Percentiles rank a stretch among this genome's conserved stretches.
phyloP scores from a whole-genome alignment of 2,888 invertebrate genomes.

The Drepana falcataria region DNA sequence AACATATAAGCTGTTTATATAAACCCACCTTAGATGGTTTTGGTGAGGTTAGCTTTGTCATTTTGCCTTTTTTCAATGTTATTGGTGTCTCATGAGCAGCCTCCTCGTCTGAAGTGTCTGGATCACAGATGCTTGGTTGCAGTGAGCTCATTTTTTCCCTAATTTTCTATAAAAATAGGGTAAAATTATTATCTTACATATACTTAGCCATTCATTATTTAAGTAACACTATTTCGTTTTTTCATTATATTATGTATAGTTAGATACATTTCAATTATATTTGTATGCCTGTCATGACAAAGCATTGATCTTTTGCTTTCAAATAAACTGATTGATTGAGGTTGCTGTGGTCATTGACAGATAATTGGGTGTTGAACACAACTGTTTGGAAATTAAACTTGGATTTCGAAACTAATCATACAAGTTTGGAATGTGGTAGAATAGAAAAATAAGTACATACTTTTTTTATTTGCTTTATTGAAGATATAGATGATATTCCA shows the following conservation, averaged over 20 bases:
- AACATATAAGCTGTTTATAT: background rate
- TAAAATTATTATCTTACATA: too few species aligned
- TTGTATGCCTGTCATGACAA: too few species aligned
- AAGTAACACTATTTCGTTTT: too few species aligned
- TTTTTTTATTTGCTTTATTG: constrained; percentile 50
- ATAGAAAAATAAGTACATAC: constrained; percentile 22
- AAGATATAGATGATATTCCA: constrained; percentile 32
- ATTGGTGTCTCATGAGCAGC: constrained; percentile 14
- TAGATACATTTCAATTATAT: too few species aligned
- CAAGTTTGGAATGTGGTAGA: background rate
- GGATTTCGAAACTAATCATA: too few species aligned
- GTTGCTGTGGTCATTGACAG: too few species aligned
- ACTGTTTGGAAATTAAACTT: too few species aligned
- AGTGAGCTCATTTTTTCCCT: constrained; percentile 36
- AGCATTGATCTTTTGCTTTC: too few species aligned
- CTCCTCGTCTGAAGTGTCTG: constrained; percentile 77
- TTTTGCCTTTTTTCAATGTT: constrained; percentile 34
- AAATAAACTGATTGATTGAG: too few species aligned
- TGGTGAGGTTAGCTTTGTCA: constrained; percentile 43
- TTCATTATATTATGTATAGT: too few species aligned
- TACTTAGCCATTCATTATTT: too few species aligned
- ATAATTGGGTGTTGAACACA: too few species aligned
- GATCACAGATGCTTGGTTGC: constrained; percentile 71
- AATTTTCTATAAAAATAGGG: constrained; percentile 37
- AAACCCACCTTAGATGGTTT: constrained; percentile 49